phyloP scores from a whole-genome alignment of 2,888 invertebrate species.

The Trichogramma dendrolimi region DNA sequence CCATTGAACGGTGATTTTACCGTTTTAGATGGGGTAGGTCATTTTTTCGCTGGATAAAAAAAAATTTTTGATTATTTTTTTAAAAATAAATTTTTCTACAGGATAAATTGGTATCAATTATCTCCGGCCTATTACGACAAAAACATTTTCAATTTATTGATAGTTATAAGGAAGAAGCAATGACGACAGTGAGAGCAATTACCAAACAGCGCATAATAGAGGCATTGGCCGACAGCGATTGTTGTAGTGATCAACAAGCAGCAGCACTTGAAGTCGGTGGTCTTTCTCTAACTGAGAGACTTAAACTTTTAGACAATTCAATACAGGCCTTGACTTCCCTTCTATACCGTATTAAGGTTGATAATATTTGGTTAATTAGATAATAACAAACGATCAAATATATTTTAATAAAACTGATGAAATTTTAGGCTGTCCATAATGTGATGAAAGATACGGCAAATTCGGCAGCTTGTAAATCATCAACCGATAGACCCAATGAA shows the following conservation, averaged over 20 bases:
- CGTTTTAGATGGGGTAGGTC: constrained; percentile 61
- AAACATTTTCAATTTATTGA: constrained; percentile 86
- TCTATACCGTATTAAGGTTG: constrained; percentile 57
- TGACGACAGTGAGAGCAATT: constrained; percentile 80
- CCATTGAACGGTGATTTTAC: constrained; percentile 62
- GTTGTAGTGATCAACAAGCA: constrained; percentile 58
- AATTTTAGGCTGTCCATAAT: constrained; percentile 67
- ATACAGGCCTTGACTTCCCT: constrained; percentile 57
- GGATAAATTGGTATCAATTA: constrained; percentile 82
- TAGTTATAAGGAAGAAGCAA: constrained; percentile 81
- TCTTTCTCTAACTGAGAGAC: constrained; percentile 55
- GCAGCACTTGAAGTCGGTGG: constrained; percentile 49
- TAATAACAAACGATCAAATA: not conserved
- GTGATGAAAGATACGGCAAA: constrained; percentile 75
- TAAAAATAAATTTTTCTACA: constrained; percentile 46
- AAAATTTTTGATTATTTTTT: not conserved
- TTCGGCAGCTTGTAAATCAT: constrained; percentile 58
- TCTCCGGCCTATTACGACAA: constrained; percentile 84
- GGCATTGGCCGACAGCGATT: constrained; percentile 60
- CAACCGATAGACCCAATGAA: constrained; percentile 49
- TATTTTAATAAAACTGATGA: not conserved
- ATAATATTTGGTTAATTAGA: not conserved
- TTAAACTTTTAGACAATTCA: constrained; percentile 55
- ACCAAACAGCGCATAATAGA: constrained; percentile 87
- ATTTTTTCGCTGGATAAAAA: not conserved